A percentile compares a stretch with the other conserved stretches of the same genome.
Evolutionary conservation across 2,888 invertebrate species (phyloP).

Genomic region (Temnothorax rugatulus): DNA sequence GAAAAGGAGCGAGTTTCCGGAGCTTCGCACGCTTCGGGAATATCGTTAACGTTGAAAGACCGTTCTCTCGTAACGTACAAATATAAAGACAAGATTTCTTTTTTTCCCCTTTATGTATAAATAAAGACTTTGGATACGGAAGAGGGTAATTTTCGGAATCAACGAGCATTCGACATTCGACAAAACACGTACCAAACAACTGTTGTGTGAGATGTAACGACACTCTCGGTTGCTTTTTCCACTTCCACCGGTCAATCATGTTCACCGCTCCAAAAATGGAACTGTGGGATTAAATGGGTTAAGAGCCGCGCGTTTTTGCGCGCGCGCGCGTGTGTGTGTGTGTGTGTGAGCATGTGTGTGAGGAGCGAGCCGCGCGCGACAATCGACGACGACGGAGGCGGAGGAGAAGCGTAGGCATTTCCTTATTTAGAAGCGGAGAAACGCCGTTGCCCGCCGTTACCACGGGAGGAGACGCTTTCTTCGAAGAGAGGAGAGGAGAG

Average conservation of each 20-base stretch:
- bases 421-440: conserved; percentile 81
- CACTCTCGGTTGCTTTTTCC: conserved; percentile 16
- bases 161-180: not conserved
- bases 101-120: not conserved
- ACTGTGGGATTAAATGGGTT: conserved; percentile 52
- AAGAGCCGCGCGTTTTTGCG: conserved; percentile 41
- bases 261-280: conserved; percentile 48
- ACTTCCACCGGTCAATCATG: conserved; percentile 43
- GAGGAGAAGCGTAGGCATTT: conserved; percentile 78
- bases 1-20: not conserved
- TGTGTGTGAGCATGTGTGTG: not conserved
- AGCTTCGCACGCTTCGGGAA: conserved; percentile 11
- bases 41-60: not conserved
- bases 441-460: conserved; percentile 57
- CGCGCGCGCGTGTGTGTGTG: not conserved
- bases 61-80: not conserved
- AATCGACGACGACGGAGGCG: conserved; percentile 55
- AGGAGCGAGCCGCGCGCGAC: conserved; percentile 29
- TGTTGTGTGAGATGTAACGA: not conserved
- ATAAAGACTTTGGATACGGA: not conserved
- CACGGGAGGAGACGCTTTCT: conserved; percentile 26
- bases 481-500: conserved; percentile 19
- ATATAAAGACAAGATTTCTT: not conserved
- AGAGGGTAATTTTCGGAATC: not conserved
- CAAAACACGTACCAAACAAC: not conserved